Evolutionary conservation across 2,888 invertebrate species (phyloP), one percentile per base, ranked within the genome.

Genomic region (Conchocele bisecta): DNA sequence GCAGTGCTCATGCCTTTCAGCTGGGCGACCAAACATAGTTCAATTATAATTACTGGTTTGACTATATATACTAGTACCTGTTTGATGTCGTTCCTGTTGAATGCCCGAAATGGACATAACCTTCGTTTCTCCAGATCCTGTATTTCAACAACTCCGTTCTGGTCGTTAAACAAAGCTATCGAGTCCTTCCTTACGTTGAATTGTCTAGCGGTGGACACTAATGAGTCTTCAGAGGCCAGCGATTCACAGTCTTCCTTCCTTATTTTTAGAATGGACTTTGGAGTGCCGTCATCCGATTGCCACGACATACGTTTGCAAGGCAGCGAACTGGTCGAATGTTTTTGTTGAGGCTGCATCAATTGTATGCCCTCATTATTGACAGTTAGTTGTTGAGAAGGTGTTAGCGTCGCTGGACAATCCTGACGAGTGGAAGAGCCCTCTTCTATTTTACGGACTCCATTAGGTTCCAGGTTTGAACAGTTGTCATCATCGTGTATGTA

Each of bases 101-200:
- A 33, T 35, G 33, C 51, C 22, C 31, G 53, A 63, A 54, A 54
- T 1, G 54, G 35, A 7, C 51, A 29, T 17, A 37, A 33, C 22
- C 66, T 28, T 41, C 65, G 50, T 20, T 75, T 63, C 24, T 46
- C 26, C 3, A 75, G 2, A 20, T 59, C 70, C 20, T 65, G 54
- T 39, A 75, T 26, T 13, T 64, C 75, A 1, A 82, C 61, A 4
- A 75, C 69, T 9, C 75, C 78, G 37, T 83, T 60, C 48, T 81
- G 80, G 56, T 80, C 79, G 41, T 75, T 79, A 51, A 83, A 83
- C 31, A 86, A 48, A 2, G 84, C 85, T 17, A 85, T 81, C 0
- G 86, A 86, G 53, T 86, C 84, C 42, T 82, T 82, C 39, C 83
- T 66, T 0, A 86, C 67, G 54, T 83, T 82, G 11, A 82, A 75